A percentile compares a stretch with the other conserved stretches of the same genome.
Conservation (phyloP, 2,888 invertebrate genomes). For the Podotricha telesiphe region DNA sequence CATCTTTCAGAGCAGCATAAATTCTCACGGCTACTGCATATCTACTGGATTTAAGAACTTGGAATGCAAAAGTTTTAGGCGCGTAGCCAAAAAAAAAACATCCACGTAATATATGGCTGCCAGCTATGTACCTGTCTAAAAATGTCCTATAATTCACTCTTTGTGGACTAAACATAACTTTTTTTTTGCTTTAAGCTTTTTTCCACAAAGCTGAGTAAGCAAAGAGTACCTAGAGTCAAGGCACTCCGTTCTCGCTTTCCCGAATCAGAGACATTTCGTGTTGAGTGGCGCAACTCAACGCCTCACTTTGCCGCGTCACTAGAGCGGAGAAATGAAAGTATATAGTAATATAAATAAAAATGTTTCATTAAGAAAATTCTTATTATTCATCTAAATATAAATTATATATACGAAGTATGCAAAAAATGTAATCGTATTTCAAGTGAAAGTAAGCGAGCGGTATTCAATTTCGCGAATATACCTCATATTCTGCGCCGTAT, state of each 20-base stretch:
- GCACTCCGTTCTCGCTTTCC: too few relatives aligned
- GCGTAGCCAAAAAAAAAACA: slow-evolving; percentile 44
- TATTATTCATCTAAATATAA: neutral
- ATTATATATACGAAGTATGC: slow-evolving; percentile 8
- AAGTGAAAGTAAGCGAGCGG: slow-evolving; percentile 23
- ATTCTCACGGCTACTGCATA: slow-evolving; percentile 45
- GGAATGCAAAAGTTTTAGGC: slow-evolving; percentile 47
- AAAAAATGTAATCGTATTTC: slow-evolving; percentile 19
- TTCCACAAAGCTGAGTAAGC: too few relatives aligned
- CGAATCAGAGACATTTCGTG: too few relatives aligned
- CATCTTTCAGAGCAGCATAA: slow-evolving; percentile 34
- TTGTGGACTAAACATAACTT: slow-evolving; percentile 24
- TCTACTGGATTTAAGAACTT: slow-evolving; percentile 36
- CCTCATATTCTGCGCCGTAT: slow-evolving; percentile 1
- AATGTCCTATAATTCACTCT: slow-evolving; percentile 39
- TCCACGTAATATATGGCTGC: slow-evolving; percentile 42
- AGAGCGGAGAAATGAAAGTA: too few relatives aligned
- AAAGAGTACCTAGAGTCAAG: too few relatives aligned
- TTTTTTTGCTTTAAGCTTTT: too few relatives aligned
- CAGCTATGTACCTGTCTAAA: slow-evolving; percentile 38
- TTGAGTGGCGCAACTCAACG: too few relatives aligned
- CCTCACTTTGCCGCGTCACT: too few relatives aligned
- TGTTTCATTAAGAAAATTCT: neutral
- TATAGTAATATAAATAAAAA: too few relatives aligned
- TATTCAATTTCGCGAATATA: slow-evolving; percentile 10